phyloP scores from a whole-genome alignment of 2,113 vertebrate species.

The Copsychus sechellarum region DNA sequence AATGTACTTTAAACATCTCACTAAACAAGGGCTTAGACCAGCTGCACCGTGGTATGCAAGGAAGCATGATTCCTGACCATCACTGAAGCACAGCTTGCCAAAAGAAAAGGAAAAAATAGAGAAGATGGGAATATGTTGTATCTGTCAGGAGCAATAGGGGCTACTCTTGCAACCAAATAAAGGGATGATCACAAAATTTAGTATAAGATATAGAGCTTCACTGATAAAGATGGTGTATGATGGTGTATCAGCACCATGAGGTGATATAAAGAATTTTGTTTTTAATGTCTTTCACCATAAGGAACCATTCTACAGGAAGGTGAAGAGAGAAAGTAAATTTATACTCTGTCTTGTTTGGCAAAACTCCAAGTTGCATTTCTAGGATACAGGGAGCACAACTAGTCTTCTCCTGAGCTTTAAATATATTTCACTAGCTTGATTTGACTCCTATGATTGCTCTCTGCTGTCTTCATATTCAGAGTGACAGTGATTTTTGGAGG shows the following conservation, averaged over 20 bases:
- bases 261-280: neutral
- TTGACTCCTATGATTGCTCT: neutral
- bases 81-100: neutral
- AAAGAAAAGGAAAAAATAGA: fast-evolving
- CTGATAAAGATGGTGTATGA: neutral
- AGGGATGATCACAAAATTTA: neutral
- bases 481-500: neutral
- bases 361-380: neutral
- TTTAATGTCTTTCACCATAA: neutral
- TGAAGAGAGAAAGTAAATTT: neutral
- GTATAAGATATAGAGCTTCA: neutral
- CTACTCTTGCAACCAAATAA: neutral
- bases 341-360: neutral
- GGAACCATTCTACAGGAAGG: neutral
- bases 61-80: neutral
- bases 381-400: neutral
- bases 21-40: neutral
- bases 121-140: neutral
- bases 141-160: neutral
- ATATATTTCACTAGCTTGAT: neutral
- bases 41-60: neutral
- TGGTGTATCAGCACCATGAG: neutral
- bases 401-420: neutral
- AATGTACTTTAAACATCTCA: neutral
- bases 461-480: neutral